Conservation (phyloP, 2,888 invertebrate species). For the Eilema sororculum region DNA sequence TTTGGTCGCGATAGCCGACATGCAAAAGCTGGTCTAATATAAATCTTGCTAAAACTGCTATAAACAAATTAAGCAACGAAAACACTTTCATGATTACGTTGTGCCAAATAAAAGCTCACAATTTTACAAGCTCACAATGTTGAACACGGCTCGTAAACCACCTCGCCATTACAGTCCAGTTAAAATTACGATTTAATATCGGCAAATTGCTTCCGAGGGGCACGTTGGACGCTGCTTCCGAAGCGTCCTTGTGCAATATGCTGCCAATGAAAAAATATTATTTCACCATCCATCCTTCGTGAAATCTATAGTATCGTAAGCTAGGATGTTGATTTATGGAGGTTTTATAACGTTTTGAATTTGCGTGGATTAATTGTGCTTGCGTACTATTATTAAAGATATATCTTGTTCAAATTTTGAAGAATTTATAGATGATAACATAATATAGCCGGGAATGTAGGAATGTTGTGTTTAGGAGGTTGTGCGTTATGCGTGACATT, state of each 20-base stretch:
- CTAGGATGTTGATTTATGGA: constrained; percentile 6
- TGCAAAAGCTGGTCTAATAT: neutral
- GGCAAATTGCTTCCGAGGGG: constrained; percentile 45
- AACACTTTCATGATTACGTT: neutral
- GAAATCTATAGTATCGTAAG: constrained; percentile 25
- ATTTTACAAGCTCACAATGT: constrained; percentile 24
- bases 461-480: too few species aligned
- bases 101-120: constrained; percentile 17
- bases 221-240: constrained; percentile 11
- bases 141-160: constrained; percentile 29
- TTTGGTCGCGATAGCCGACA: too few species aligned
- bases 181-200: constrained; percentile 55
- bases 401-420: neutral
- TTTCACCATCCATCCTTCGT: constrained; percentile 22
- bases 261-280: constrained; percentile 36
- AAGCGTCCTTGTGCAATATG: constrained; percentile 17
- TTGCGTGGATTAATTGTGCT: neutral
- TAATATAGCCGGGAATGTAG: too few species aligned
- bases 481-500: too few species aligned
- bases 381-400: too few species aligned
- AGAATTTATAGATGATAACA: neutral
- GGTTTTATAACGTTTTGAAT: neutral
- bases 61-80: neutral
- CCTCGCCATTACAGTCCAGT: constrained; percentile 28
- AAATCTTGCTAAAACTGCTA: neutral